phyloP scores from a whole-genome alignment of 2,797 vertebrate genomes.

The Gobio occitaniae region DNA sequence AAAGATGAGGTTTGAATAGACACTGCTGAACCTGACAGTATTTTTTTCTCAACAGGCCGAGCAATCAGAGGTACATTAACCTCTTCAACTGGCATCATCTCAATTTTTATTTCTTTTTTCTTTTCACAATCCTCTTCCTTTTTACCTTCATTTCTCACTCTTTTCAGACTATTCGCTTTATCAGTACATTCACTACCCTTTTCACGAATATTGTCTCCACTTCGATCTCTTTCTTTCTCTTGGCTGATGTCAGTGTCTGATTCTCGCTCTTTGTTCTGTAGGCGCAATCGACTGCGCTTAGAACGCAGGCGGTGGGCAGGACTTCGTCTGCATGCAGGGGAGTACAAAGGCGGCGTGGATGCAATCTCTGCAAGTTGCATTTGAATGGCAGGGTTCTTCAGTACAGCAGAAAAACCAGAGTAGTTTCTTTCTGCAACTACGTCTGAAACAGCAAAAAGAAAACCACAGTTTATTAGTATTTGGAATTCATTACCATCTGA shows the following conservation, averaged over 20 bases:
- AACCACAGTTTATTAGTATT: not conserved
- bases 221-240: constrained; percentile 35
- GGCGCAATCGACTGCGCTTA: constrained; percentile 74
- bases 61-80: not conserved
- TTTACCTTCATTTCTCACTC: not conserved
- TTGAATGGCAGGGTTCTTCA: constrained; percentile 5
- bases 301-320: constrained; percentile 74
- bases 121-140: not conserved
- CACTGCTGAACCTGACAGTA: not conserved
- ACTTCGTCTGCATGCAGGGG: constrained; percentile 53
- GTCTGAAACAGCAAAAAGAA: constrained; percentile 46
- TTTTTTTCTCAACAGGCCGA: not conserved
- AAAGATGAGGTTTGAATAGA: constrained; percentile 4
- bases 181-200: not conserved
- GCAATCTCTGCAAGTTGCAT: constrained; percentile 23
- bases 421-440: constrained; percentile 31
- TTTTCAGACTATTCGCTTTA: not conserved
- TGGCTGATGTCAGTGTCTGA: constrained; percentile 55
- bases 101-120: not conserved
- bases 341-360: constrained; percentile 22
- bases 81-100: not conserved
- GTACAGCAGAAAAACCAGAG: not conserved
- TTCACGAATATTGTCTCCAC: constrained; percentile 8
- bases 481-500: not conserved
- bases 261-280: constrained; percentile 60